Evolutionary conservation across 35 echinoderm and acorn worm genomes (phyloP).

Genomic region (Antedon bifida): DNA sequence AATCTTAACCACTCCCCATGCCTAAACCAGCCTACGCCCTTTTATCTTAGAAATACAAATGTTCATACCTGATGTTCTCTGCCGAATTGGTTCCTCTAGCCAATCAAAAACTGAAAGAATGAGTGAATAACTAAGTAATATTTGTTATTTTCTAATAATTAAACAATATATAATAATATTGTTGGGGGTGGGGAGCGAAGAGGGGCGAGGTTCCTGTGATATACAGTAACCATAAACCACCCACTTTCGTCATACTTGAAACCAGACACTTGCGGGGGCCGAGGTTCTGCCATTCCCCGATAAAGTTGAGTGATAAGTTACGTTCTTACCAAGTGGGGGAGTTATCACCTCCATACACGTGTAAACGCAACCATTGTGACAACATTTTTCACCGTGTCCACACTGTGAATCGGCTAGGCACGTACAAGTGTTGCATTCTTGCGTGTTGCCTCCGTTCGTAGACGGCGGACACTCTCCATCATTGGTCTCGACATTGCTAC

Average conservation of each 20-base stretch:
- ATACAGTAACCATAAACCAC: too few species aligned
- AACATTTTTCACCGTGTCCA: conserved; percentile 37
- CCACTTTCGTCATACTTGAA: too few species aligned
- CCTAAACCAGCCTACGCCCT: too few species aligned
- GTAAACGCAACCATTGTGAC: conserved; percentile 57
- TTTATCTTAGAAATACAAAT: too few species aligned
- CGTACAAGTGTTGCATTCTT: conserved; percentile 29
- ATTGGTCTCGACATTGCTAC: not conserved
- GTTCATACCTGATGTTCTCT: conserved; percentile 32
- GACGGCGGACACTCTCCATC: conserved; percentile 47
- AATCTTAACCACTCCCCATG: too few species aligned
- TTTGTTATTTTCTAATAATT: not conserved
- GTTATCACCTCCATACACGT: conserved; percentile 45
- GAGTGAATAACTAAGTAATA: not conserved
- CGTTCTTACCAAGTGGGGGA: conserved; percentile 48
- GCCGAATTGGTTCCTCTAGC: conserved; percentile 31
- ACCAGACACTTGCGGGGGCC: not conserved
- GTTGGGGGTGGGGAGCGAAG: too few species aligned
- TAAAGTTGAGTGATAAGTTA: too few species aligned
- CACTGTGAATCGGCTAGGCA: conserved; percentile 62
- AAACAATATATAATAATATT: too few species aligned
- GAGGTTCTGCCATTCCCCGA: too few species aligned
- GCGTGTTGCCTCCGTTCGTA: conserved; percentile 13
- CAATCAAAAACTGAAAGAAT: conserved; percentile 41
- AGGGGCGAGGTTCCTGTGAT: too few species aligned